phyloP scores from a whole-genome alignment of 2,888 invertebrate species.

The Sympetrum striolatum region DNA sequence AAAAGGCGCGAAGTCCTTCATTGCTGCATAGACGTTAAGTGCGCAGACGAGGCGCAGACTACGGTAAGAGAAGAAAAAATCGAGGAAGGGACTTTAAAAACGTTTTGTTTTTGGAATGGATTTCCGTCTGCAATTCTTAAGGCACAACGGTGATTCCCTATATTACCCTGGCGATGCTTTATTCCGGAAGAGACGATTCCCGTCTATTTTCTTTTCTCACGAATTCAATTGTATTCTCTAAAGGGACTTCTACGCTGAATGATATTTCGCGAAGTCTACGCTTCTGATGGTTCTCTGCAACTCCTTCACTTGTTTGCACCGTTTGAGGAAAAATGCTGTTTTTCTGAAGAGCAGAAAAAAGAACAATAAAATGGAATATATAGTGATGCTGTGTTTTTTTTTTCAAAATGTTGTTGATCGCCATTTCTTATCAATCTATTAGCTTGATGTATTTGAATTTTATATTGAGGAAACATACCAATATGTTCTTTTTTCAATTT shows the following conservation, averaged over 20 bases:
- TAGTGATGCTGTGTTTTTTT: no score
- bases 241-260: neutral
- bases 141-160: neutral
- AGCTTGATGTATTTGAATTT: no score
- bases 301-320: neutral
- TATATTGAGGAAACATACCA: no score
- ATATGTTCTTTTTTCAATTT: no score
- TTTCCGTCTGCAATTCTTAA: neutral
- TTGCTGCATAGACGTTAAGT: neutral
- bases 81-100: neutral
- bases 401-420: no score
- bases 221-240: neutral
- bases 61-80: neutral
- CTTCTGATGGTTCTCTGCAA: neutral
- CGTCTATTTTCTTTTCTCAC: neutral
- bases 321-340: neutral
- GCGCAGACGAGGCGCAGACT: neutral
- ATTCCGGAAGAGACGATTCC: neutral
- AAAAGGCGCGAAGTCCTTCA: neutral
- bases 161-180: neutral
- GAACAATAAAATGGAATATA: no score
- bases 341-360: neutral
- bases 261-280: neutral
- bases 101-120: neutral
- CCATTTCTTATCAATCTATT: no score